Evolutionary conservation across 2,888 invertebrate genomes (phyloP).

Genomic region (Crocallis elinguaria): DNA sequence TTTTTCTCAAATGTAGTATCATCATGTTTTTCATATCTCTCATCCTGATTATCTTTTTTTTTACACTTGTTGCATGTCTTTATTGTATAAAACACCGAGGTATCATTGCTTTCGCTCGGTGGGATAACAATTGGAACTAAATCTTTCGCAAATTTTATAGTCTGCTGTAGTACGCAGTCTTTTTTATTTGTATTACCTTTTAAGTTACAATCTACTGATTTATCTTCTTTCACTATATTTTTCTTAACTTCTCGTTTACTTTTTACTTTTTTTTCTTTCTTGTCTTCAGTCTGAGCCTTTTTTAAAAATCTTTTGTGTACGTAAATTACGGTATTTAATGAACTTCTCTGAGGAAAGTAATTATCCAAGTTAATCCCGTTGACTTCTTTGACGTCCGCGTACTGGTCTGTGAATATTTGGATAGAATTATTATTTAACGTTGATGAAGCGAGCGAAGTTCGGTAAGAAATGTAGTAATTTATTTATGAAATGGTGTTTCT

Average conservation of each 20-base stretch:
- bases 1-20: conserved; percentile 26
- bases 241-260: conserved; percentile 29
- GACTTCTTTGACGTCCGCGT: conserved; percentile 42
- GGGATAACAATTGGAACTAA: conserved; percentile 69
- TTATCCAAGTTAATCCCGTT: conserved; percentile 63
- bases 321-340: conserved; percentile 65
- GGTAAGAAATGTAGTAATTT: no score
- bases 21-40: conserved; percentile 2
- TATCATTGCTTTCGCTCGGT: conserved; percentile 46
- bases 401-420: conserved; percentile 3
- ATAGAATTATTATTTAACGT: background rate
- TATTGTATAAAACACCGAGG: conserved; percentile 64
- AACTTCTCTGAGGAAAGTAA: conserved; percentile 60
- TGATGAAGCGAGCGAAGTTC: no score
- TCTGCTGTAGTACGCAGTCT: conserved; percentile 61
- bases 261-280: conserved; percentile 35
- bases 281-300: conserved; percentile 27
- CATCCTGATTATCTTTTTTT: conserved; percentile 3
- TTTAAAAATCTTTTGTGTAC: conserved; percentile 65
- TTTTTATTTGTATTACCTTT: conserved; percentile 41
- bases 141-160: conserved; percentile 68
- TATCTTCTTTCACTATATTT: conserved; percentile 18
- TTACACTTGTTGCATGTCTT: conserved; percentile 54
- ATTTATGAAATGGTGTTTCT: no score
- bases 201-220: conserved; percentile 25